Percentiles rank a stretch among this genome's conserved stretches.
phyloP scores from a whole-genome alignment of 2,113 vertebrate species.

The Strix aluco region DNA sequence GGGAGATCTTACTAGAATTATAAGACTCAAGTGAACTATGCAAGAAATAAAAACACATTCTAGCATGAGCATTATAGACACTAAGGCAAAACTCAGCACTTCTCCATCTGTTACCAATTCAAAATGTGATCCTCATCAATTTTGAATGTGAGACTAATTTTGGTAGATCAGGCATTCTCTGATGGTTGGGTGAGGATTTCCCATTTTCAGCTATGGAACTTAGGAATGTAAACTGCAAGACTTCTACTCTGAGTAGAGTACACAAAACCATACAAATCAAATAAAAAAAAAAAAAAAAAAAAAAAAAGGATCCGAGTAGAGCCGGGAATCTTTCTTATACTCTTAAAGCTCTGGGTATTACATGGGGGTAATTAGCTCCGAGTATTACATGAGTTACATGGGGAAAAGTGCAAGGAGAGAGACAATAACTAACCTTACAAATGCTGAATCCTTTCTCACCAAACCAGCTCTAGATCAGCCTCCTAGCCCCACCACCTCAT shows the following conservation, averaged over 20 bases:
- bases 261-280: background rate
- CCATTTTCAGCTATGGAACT: conserved; percentile 35
- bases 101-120: conserved; percentile 77
- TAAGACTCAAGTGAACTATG: conserved; percentile 54
- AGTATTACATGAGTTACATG: background rate
- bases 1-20: conserved; percentile 49
- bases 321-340: background rate
- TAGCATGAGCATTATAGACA: conserved; percentile 63
- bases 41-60: conserved; percentile 77
- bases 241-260: background rate
- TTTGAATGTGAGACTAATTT: conserved; percentile 63
- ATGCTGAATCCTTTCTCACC: background rate
- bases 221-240: background rate
- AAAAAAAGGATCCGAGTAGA: background rate
- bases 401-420: background rate
- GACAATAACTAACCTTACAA: background rate
- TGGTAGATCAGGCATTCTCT: conserved; percentile 56
- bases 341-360: background rate
- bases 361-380: background rate
- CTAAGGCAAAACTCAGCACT: conserved; percentile 72
- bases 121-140: conserved; percentile 72
- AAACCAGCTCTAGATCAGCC: background rate
- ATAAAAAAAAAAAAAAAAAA: too few species aligned
- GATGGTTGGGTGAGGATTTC: conserved; percentile 24
- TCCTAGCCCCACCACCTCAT: background rate